Conservation (phyloP, 2,888 invertebrate genomes). For the Norana najaformis region DNA sequence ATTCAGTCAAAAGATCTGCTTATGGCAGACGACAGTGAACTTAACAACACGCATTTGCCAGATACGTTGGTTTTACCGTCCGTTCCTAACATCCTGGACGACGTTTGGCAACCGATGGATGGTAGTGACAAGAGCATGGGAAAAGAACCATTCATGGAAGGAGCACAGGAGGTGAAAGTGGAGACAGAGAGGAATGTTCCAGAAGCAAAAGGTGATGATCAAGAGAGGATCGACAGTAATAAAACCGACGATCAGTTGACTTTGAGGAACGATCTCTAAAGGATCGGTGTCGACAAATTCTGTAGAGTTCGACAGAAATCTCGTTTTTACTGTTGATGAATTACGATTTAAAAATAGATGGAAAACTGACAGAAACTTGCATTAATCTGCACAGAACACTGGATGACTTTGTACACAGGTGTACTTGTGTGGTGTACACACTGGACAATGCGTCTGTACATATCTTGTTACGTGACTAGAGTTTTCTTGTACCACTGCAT, state of each 20-base stretch:
- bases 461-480: not conserved
- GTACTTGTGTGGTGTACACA: not conserved
- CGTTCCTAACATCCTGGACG: not conserved
- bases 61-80: not conserved
- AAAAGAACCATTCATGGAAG: not conserved
- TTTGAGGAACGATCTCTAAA: not conserved
- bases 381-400: not conserved
- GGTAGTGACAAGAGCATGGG: not conserved
- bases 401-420: too few species aligned
- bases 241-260: not conserved
- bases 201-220: constrained; percentile 7
- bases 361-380: not conserved
- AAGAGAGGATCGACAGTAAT: constrained; percentile 6
- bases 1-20: not conserved
- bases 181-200: not conserved
- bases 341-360: not conserved
- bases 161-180: constrained; percentile 17
- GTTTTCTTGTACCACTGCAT: too few species aligned
- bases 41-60: not conserved
- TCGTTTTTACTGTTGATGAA: not conserved
- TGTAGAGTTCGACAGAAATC: not conserved
- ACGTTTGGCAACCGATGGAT: not conserved
- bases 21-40: not conserved
- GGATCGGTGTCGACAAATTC: not conserved
- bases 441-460: not conserved